Base-by-base conservation (phyloP, 1,140 invertebrate genomes). In the Brachionus plicatilis region DNA sequence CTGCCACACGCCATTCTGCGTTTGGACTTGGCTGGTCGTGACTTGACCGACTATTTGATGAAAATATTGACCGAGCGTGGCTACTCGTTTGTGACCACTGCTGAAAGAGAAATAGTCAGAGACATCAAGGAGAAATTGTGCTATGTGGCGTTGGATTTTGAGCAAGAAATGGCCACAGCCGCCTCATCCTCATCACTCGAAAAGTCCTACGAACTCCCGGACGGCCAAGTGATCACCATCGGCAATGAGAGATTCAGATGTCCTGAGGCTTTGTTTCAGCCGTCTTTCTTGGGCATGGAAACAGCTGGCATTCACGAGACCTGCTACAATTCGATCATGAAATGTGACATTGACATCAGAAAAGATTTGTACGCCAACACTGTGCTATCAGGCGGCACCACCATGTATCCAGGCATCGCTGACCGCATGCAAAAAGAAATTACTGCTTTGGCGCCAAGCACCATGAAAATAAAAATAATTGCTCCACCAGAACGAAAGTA, bases 281-380 rank as follows among this genome's bases (percentile, higher is more conserved):
- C 95, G 86, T 94, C 94, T 83, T 96, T 96, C 93, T 90, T 96
- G 91, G 94, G 95, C 90, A 96, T 96, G 95, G 95, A 96, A 93
- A 94, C 94, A 75, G 94, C 94, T 90, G 95, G 95, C 87, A 95
- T 96, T 90, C 94, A 96, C 88, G 95, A 96, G 91, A 96, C 95
- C 86, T 94, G 94, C 76, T 96, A 95, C 93, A 96, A 96, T 92
- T 95, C 94, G 86, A 96, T 97, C 92, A 96, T 96, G 95, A 96
- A 96, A 92, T 96, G 95, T 91, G 95, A 96, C 88, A 94, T 96
- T 37, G 94, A 95, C 89, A 95, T 95, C 91, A 93, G 94, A 91
- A 95, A 95, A 84, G 86, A 87, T 66, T 75, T 87, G 41, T 87
- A 86, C 65, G 87, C 86, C 41, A 86, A 86, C 87, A 88, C 84